Percentiles rank a stretch among this genome's conserved stretches.
Evolutionary conservation across 2,888 invertebrate genomes (phyloP).

Genomic region (Morpho helenor): DNA sequence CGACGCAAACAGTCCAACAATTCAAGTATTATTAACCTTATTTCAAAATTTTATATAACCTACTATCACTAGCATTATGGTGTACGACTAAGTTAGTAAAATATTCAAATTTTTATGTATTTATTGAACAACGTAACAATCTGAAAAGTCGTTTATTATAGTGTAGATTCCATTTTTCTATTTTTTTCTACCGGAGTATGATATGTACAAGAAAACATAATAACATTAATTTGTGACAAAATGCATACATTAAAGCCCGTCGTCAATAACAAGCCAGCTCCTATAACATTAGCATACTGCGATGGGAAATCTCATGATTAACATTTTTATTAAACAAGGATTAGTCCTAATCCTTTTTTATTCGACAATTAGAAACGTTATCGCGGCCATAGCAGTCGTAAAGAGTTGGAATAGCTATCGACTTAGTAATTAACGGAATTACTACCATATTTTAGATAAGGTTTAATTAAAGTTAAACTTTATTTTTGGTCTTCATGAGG

Average conservation of each 20-base stretch:
- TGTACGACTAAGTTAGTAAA: too few relatives aligned
- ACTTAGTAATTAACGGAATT: conserved; percentile 67
- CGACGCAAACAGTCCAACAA: too few relatives aligned
- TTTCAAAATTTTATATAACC: too few relatives aligned
- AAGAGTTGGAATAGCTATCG: conserved; percentile 74
- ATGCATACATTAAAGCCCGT: conserved; percentile 28
- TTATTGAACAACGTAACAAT: too few relatives aligned
- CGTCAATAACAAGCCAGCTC: conserved; percentile 47
- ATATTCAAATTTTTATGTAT: too few relatives aligned
- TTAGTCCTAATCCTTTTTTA: conserved; percentile 76
- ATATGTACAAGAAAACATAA: background rate
- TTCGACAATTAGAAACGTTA: conserved; percentile 76
- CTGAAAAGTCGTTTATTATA: too few relatives aligned
- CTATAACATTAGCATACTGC: conserved; percentile 69
- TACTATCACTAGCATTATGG: too few relatives aligned
- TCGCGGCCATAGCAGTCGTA: conserved; percentile 66
- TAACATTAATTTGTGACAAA: conserved; percentile 15
- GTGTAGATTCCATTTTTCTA: too few relatives aligned
- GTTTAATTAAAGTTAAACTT: conserved; percentile 48
- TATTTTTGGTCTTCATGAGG: conserved; percentile 41
- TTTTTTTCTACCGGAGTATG: too few relatives aligned
- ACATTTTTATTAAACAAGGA: conserved; percentile 79
- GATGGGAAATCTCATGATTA: conserved; percentile 71
- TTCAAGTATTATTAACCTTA: too few relatives aligned
- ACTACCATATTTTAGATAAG: conserved; percentile 55